phyloP scores from a whole-genome alignment of 2,888 invertebrate species.

The Homarus gammarus region DNA sequence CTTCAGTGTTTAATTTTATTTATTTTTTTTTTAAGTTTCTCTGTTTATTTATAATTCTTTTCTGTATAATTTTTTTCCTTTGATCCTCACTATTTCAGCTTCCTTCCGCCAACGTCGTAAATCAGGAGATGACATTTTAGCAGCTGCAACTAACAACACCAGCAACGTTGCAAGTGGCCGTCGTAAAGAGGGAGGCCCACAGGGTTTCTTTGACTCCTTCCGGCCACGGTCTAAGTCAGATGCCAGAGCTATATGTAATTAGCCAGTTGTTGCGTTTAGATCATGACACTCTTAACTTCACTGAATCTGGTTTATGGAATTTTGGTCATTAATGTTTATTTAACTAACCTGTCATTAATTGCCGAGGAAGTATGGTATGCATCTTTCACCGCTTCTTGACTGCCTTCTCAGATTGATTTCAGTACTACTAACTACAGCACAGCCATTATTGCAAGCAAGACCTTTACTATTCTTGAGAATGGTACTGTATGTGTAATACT shows the following conservation, averaged over 20 bases:
- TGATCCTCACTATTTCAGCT: constrained; percentile 61
- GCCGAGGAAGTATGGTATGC: background rate
- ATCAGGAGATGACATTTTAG: constrained; percentile 79
- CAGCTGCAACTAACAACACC: constrained; percentile 40
- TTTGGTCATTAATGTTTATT: background rate
- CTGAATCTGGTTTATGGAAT: background rate
- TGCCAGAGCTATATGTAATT: constrained; percentile 80
- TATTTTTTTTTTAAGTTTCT: background rate
- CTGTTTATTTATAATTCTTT: background rate
- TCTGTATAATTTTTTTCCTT: constrained; percentile 17
- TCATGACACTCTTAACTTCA: background rate
- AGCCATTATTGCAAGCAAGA: background rate
- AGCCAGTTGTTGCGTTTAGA: constrained; percentile 7
- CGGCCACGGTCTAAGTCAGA: constrained; percentile 88
- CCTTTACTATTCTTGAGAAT: no score
- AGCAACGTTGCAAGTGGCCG: constrained; percentile 79
- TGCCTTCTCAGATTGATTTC: background rate
- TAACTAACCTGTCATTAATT: background rate
- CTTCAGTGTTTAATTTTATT: no score
- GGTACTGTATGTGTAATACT: no score
- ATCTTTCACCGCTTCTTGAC: background rate
- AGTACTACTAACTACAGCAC: background rate
- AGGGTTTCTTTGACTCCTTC: constrained; percentile 87
- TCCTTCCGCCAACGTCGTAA: constrained; percentile 78
- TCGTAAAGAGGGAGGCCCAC: constrained; percentile 80